phyloP scores from a whole-genome alignment of 2,113 vertebrate species.

The Echinops telfairi region DNA sequence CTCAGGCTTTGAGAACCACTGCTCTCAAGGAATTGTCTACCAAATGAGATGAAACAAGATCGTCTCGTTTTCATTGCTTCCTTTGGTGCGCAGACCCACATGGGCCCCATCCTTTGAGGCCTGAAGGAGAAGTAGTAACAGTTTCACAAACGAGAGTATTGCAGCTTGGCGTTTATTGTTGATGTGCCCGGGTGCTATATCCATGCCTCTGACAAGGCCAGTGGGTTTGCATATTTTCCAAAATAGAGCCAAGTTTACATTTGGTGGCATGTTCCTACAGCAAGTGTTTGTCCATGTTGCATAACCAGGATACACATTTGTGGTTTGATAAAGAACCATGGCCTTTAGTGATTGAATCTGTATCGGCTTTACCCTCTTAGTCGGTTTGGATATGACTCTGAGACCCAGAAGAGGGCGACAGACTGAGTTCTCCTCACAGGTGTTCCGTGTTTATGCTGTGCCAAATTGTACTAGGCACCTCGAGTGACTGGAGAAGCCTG shows the following conservation, averaged over 20 bases:
- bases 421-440: conserved; percentile 17
- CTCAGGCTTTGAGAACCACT: conserved; percentile 20
- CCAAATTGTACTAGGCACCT: background rate
- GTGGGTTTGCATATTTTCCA: conserved; percentile 4
- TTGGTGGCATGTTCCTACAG: background rate
- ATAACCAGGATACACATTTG: background rate
- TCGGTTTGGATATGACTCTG: conserved; percentile 38
- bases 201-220: conserved; percentile 15
- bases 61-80: background rate
- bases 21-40: background rate
- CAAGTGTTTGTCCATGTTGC: background rate
- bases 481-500: conserved; percentile 23
- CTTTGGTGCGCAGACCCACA: background rate
- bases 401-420: background rate
- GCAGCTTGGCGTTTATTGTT: background rate
- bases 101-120: background rate
- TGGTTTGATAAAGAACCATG: background rate
- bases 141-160: conserved; percentile 9
- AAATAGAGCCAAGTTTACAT: background rate
- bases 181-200: background rate
- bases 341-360: conserved; percentile 36
- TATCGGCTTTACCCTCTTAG: conserved; percentile 18
- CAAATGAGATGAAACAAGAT: conserved; percentile 10
- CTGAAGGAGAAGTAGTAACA: background rate
- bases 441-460: conserved; percentile 13